A percentile compares a stretch with the other conserved stretches of the same genome.
Evolutionary conservation across 2,888 invertebrate species (phyloP).

Genomic region (Drosophila dives): DNA sequence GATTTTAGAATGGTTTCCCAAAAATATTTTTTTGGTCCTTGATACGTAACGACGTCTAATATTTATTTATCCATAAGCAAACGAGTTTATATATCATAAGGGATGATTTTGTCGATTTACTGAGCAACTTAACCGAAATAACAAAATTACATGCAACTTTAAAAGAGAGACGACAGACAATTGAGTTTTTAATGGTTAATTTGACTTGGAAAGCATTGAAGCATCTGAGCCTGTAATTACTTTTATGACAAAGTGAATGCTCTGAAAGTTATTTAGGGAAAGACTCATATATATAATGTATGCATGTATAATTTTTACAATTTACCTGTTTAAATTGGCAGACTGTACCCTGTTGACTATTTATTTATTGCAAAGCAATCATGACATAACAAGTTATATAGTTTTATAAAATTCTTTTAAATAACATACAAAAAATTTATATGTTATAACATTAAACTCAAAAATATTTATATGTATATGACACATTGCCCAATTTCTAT

Average conservation of each 20-base stretch:
- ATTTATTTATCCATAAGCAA: constrained; percentile 17
- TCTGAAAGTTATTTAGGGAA: constrained; percentile 9
- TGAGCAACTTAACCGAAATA: constrained; percentile 79
- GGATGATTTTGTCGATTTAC: constrained; percentile 75
- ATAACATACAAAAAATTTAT: neutral
- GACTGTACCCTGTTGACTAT: neutral
- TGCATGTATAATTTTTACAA: neutral
- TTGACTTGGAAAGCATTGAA: constrained; percentile 39
- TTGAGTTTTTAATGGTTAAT: constrained; percentile 64
- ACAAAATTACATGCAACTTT: constrained; percentile 69
- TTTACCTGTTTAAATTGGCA: neutral
- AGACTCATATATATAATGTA: neutral
- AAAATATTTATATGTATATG: neutral
- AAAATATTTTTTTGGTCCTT: constrained; percentile 6
- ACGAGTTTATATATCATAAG: constrained; percentile 24
- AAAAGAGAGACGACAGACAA: constrained; percentile 52
- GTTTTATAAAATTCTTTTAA: neutral
- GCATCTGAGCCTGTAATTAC: constrained; percentile 45
- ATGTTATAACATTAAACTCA: neutral
- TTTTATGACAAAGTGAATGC: constrained; percentile 38
- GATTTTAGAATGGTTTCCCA: neutral
- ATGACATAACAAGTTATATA: neutral
- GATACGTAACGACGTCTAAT: neutral
- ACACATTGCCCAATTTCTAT: too few species aligned
- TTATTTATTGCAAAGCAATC: neutral